Conservation (phyloP, 2,113 vertebrate genomes). For the Sinocyclocheilus maitianheensis region DNA sequence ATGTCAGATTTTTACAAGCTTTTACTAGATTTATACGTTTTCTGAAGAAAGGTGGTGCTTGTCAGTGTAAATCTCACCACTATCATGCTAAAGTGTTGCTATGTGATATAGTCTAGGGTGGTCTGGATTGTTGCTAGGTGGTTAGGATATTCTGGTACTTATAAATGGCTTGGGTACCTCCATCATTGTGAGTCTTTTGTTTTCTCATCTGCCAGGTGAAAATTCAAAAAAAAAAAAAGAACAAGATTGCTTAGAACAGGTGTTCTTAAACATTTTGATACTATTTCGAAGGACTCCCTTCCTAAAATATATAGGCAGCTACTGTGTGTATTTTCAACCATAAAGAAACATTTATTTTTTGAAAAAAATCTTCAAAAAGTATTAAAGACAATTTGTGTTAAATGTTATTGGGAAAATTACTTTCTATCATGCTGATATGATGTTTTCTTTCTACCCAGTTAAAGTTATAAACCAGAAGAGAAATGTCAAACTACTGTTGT, state of each 20-base stretch:
- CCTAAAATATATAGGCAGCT: not conserved
- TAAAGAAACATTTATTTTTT: no score
- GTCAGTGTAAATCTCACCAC: not conserved
- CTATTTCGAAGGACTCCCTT: no score
- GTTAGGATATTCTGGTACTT: not conserved
- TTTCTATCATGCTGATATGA: not conserved
- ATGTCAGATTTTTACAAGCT: constrained; percentile 3
- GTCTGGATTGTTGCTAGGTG: not conserved
- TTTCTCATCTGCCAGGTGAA: no score
- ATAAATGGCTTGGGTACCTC: not conserved
- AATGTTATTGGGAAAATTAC: not conserved
- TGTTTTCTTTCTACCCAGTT: not conserved
- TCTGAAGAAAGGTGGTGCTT: not conserved
- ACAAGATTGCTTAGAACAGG: no score
- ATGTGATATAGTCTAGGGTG: not conserved
- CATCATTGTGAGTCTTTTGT: not conserved
- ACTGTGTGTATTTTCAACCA: no score
- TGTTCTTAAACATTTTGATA: no score
- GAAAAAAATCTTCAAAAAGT: not conserved
- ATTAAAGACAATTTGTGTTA: not conserved
- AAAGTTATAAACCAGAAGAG: not conserved
- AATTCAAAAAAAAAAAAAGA: no score
- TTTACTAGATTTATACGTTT: not conserved
- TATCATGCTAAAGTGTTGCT: not conserved
- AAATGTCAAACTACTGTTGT: not conserved